Evolutionary conservation across 2,797 vertebrate species (phyloP).

Genomic region (Huso huso): DNA sequence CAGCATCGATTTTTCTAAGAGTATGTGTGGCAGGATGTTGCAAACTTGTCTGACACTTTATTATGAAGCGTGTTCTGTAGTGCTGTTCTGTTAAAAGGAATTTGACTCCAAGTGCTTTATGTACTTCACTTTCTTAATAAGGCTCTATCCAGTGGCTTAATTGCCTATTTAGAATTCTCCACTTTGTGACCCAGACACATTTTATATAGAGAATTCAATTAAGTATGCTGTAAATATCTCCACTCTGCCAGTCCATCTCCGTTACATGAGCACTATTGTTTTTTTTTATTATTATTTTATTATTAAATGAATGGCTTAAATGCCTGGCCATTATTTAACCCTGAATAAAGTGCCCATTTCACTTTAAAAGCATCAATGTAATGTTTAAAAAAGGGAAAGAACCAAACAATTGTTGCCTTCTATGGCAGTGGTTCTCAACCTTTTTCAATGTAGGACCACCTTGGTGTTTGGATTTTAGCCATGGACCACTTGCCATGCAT

Average conservation of each 20-base stretch:
- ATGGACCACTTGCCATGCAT: too few relatives aligned
- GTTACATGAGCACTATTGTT: slow-evolving; percentile 42
- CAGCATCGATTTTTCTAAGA: too few relatives aligned
- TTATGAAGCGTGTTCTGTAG: slow-evolving; percentile 60
- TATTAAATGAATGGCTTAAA: slow-evolving; percentile 57
- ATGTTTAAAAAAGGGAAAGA: too few relatives aligned
- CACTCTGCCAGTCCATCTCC: slow-evolving; percentile 52
- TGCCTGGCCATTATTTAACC: slow-evolving; percentile 50
- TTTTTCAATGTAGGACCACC: too few relatives aligned
- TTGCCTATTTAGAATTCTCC: slow-evolving; percentile 64
- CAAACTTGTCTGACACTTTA: neutral
- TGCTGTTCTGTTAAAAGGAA: slow-evolving; percentile 60
- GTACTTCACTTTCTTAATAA: slow-evolving; percentile 60
- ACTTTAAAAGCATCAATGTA: too few relatives aligned
- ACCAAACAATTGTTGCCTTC: too few relatives aligned
- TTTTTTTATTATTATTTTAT: slow-evolving; percentile 31
- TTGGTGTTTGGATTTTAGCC: too few relatives aligned
- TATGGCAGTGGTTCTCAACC: too few relatives aligned
- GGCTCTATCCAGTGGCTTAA: slow-evolving; percentile 54
- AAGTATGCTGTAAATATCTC: slow-evolving; percentile 68
- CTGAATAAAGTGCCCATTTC: slow-evolving; percentile 9
- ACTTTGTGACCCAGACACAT: slow-evolving; percentile 63
- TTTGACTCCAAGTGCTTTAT: slow-evolving; percentile 55
- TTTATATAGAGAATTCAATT: slow-evolving; percentile 66
- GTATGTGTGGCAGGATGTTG: too few relatives aligned